phyloP scores from a whole-genome alignment of 2,113 vertebrate genomes.

The human (Homo sapiens) region DNA sequence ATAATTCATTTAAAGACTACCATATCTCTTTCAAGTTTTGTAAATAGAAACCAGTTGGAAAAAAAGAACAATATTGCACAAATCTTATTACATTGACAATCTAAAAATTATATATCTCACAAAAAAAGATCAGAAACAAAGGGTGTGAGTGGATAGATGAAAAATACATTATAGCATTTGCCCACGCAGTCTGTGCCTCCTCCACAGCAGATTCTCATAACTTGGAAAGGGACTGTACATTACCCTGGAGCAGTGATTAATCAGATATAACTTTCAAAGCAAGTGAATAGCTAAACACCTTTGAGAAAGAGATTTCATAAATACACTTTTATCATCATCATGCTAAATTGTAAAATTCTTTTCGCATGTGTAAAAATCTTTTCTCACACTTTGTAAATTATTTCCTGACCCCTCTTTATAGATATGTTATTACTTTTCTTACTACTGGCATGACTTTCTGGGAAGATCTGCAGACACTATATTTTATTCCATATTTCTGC shows the following conservation, averaged over 20 bases:
- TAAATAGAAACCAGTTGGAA: not conserved
- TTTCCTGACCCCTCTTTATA: not conserved
- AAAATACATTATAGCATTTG: not conserved
- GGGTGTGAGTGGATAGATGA: not conserved
- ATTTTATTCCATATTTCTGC: not conserved
- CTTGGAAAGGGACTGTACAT: not conserved
- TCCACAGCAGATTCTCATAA: not conserved
- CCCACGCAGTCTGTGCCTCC: not conserved
- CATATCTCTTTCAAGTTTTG: not conserved
- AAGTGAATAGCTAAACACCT: not conserved
- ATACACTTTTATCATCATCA: not conserved
- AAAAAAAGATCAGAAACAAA: not conserved
- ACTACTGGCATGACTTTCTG: not conserved
- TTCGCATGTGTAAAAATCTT: not conserved
- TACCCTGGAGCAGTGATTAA: not conserved
- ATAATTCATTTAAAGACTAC: not conserved
- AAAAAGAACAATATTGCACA: not conserved
- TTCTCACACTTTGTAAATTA: constrained; percentile 24
- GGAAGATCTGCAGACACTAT: not conserved
- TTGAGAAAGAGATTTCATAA: not conserved
- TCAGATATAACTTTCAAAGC: not conserved
- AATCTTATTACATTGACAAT: not conserved
- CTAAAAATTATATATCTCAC: not conserved
- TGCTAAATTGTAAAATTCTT: not conserved
- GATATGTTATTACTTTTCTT: not conserved